phyloP scores from a whole-genome alignment of 2,797 vertebrate genomes.

The Psittacula derbiana region DNA sequence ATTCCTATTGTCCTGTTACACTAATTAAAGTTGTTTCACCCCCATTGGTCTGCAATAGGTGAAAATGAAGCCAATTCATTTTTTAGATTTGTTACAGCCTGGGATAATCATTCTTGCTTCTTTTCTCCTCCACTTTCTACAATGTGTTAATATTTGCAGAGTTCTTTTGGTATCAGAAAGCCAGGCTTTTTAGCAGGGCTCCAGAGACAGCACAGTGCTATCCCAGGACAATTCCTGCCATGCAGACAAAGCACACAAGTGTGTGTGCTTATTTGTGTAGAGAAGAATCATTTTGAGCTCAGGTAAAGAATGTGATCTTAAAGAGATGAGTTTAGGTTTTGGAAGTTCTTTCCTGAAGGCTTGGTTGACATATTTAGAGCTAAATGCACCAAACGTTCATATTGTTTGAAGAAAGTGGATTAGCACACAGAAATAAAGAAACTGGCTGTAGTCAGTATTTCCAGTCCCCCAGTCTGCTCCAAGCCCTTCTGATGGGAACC shows the following conservation, averaged over 20 bases:
- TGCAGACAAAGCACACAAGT: background rate
- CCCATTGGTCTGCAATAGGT: slow-evolving; percentile 62
- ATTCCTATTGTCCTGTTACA: slow-evolving; percentile 81
- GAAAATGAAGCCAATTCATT: slow-evolving; percentile 73
- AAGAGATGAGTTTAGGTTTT: slow-evolving; percentile 24
- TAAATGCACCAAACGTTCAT: slow-evolving; percentile 25
- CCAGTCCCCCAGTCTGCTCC: background rate
- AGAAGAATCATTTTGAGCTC: background rate
- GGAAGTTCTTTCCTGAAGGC: slow-evolving; percentile 34
- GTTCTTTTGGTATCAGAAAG: slow-evolving; percentile 28
- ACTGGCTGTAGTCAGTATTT: background rate
- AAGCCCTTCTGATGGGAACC: background rate
- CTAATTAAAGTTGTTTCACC: slow-evolving; percentile 76
- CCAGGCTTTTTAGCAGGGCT: slow-evolving; percentile 39
- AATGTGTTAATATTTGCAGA: slow-evolving; percentile 27
- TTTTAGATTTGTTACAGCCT: slow-evolving; percentile 74
- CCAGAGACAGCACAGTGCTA: background rate
- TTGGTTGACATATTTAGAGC: slow-evolving; percentile 44
- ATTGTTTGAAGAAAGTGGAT: slow-evolving; percentile 26
- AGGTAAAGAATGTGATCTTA: background rate
- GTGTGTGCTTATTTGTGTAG: background rate
- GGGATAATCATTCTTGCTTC: slow-evolving; percentile 39
- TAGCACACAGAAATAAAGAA: slow-evolving; percentile 20
- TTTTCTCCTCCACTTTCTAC: background rate
- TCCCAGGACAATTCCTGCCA: background rate